Conservation (phyloP, 1,140 invertebrate genomes). For the Psilanteris sp. region DNA sequence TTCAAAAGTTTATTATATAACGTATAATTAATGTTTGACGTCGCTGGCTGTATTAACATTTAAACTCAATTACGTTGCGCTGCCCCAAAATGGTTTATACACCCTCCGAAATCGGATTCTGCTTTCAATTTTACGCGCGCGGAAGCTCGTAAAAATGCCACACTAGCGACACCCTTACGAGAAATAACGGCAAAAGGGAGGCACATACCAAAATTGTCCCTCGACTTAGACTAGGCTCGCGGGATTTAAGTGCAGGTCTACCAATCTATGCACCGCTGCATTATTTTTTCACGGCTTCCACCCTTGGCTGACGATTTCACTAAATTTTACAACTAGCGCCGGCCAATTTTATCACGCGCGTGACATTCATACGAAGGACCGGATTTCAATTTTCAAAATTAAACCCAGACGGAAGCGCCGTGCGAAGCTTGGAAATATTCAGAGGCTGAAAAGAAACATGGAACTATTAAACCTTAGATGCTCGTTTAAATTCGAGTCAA, state of each 20-base stretch:
- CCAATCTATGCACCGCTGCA: conserved; percentile 11
- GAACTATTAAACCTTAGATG: too few relatives aligned
- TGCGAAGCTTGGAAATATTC: too few relatives aligned
- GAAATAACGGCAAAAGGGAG: conserved; percentile 2
- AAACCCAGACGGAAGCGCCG: neutral
- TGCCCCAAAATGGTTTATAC: neutral
- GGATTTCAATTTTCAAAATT: conserved; percentile 36
- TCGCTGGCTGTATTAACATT: neutral
- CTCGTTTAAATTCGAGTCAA: too few relatives aligned
- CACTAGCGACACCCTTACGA: neutral
- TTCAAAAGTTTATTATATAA: too few relatives aligned
- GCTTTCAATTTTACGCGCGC: conserved; percentile 1
- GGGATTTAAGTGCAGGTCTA: conserved; percentile 3
- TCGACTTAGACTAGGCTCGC: neutral
- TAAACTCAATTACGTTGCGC: neutral
- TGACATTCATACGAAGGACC: conserved; percentile 26
- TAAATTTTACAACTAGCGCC: conserved; percentile 13
- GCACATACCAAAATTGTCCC: conserved; percentile 17
- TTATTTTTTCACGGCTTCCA: conserved; percentile 22
- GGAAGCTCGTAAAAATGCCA: conserved; percentile 5
- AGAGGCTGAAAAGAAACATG: too few relatives aligned
- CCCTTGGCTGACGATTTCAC: conserved; percentile 6
- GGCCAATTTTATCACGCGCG: conserved; percentile 4
- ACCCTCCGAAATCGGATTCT: too few relatives aligned
- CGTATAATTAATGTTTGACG: too few relatives aligned